A percentile compares a stretch with the other conserved stretches of the same genome.
phyloP scores from a whole-genome alignment of 1,140 invertebrate species.

The Dendrolimus kikuchii region DNA sequence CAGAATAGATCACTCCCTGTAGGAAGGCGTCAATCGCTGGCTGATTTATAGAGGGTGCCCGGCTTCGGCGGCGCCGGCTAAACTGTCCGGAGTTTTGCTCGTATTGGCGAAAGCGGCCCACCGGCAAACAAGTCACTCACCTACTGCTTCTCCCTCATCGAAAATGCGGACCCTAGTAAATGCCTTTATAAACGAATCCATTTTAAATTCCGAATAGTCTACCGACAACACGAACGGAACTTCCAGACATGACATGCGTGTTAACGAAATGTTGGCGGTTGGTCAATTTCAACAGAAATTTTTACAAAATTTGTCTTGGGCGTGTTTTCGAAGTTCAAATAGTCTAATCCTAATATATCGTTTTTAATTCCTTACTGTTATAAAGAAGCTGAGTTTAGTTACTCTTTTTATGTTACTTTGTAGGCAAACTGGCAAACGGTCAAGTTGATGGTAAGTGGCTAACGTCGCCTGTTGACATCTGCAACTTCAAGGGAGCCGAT shows the following conservation, averaged over 20 bases:
- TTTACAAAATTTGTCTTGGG: constrained; percentile 30
- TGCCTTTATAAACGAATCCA: constrained; percentile 66
- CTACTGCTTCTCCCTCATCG: constrained; percentile 59
- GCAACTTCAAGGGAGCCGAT: no score
- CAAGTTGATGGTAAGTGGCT: no score
- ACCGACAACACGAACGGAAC: constrained; percentile 61
- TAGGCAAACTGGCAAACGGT: no score
- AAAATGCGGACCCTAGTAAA: constrained; percentile 62
- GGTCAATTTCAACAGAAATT: constrained; percentile 51
- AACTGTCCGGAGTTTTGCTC: constrained; percentile 62
- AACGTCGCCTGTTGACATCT: no score
- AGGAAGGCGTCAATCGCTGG: constrained; percentile 65
- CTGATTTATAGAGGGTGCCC: constrained; percentile 64
- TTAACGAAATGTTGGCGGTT: constrained; percentile 61
- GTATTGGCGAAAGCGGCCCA: constrained; percentile 39
- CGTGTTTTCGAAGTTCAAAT: no score
- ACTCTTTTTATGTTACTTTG: no score
- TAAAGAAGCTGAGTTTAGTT: no score
- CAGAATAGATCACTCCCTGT: constrained; percentile 68
- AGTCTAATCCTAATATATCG: no score
- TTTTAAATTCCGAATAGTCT: constrained; percentile 67
- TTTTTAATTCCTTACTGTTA: no score
- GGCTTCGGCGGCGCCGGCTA: constrained; percentile 42
- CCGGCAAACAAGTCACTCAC: constrained; percentile 69
- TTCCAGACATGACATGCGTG: constrained; percentile 64